Evolutionary conservation across 2,797 vertebrate genomes (phyloP), one percentile per base, ranked within the genome.

Genomic region (Malacoctenus gilli): DNA sequence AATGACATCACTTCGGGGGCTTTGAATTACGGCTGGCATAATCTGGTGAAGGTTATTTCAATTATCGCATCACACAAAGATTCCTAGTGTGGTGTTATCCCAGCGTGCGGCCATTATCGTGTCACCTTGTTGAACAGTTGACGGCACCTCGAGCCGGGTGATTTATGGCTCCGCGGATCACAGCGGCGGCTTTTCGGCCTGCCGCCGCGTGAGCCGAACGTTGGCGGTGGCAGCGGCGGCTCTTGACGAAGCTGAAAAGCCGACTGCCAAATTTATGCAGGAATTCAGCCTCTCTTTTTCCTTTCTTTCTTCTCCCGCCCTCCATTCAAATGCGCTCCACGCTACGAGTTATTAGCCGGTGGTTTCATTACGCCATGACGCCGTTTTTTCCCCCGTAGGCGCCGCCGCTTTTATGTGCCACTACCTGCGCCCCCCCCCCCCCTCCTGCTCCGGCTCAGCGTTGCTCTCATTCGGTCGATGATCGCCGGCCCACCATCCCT

Each of bases 131-230:
- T 11, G 18, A 47, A 43, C 28, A 9, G 12, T 57, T 42, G 28
- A 9, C 31, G 32, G 18, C 28, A 43, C 13, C 63, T 53, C 37
- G 59, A 4, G 23, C 52, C 65, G 56, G 39, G 12, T 43, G 50
- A 48, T 55, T 59, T 47, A 46, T 52, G 25, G 14, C 32, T 30
- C 32, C 32, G 32, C 40, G 52, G 15, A 22, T 4, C n/a, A 16
- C 19, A 36, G 37, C 22, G 4, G 38, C 38, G 10, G 16, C 16
- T 10, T n/a, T n/a, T n/a, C n/a, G n/a, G n/a, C n/a, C n/a, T n/a
- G n/a, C n/a, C n/a, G n/a, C n/a, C n/a, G n/a, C n/a, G n/a, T n/a
- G n/a, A n/a, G n/a, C n/a, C n/a, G n/a, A n/a, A n/a, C n/a, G n/a
- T n/a, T n/a, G n/a, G n/a, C n/a, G n/a, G n/a, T n/a, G n/a, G n/a